phyloP scores from a whole-genome alignment of 2,888 invertebrate species.

The Caenorhabditis sp. region DNA sequence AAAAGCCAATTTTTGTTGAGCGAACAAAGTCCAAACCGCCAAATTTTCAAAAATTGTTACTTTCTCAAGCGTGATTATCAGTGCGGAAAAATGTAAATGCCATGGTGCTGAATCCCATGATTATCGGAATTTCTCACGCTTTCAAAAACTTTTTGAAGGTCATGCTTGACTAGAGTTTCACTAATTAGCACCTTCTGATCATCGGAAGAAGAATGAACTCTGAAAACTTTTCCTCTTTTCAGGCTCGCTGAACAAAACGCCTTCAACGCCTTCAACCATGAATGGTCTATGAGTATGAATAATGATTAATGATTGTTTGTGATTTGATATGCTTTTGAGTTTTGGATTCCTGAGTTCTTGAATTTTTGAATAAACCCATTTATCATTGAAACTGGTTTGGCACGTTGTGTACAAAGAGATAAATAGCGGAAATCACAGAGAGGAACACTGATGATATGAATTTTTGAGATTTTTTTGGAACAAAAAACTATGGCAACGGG shows the following conservation, averaged over 20 bases:
- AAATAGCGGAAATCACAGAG: constrained; percentile 2
- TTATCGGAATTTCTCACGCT: too few relatives aligned
- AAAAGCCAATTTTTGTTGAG: background rate
- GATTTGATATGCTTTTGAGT: background rate
- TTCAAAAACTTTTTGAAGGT: too few relatives aligned
- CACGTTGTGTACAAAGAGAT: too few relatives aligned
- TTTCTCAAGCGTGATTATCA: background rate
- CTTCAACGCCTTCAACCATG: constrained; percentile 1
- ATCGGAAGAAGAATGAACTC: too few relatives aligned
- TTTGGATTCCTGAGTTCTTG: background rate
- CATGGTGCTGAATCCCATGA: too few relatives aligned
- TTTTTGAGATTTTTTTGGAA: background rate
- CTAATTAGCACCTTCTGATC: background rate
- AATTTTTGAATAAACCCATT: background rate
- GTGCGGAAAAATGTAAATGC: too few relatives aligned
- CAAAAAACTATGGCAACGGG: background rate
- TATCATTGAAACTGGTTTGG: background rate
- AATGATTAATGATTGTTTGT: too few relatives aligned
- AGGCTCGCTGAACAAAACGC: constrained; percentile 14
- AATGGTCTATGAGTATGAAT: background rate
- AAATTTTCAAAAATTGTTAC: background rate
- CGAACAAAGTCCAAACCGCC: background rate
- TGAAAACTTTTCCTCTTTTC: constrained; percentile 3
- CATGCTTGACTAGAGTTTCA: background rate
- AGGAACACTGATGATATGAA: constrained; percentile 5